Evolutionary conservation across 2,888 invertebrate species (phyloP).

Genomic region (Catocala sponsa): DNA sequence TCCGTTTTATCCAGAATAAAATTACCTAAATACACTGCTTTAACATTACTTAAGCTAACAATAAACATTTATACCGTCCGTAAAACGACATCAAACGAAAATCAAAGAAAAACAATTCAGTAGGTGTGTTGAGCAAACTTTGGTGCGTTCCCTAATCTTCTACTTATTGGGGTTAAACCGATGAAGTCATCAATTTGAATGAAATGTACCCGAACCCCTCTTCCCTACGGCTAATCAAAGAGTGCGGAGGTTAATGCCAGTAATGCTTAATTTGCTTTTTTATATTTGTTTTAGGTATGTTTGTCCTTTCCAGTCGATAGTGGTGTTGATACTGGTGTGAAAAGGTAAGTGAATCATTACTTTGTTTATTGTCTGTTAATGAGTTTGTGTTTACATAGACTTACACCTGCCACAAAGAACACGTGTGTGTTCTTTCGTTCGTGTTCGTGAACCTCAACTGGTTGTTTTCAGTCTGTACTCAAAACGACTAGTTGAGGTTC

Average conservation of each 20-base stretch:
- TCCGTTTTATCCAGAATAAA: not conserved
- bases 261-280: slow-evolving; percentile 53
- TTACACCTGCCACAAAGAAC: too few relatives aligned
- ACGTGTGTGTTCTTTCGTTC: too few relatives aligned
- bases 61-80: slow-evolving; percentile 26
- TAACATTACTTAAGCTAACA: slow-evolving; percentile 14
- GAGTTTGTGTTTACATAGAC: too few relatives aligned
- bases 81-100: slow-evolving; percentile 43
- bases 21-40: slow-evolving; percentile 11
- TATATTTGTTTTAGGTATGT: slow-evolving; percentile 45
- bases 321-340: too few relatives aligned
- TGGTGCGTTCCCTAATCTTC: slow-evolving; percentile 68
- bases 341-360: too few relatives aligned
- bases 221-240: slow-evolving; percentile 71
- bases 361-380: too few relatives aligned
- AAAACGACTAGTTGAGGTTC: too few relatives aligned
- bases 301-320: slow-evolving; percentile 4
- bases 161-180: slow-evolving; percentile 79
- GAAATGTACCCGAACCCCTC: slow-evolving; percentile 66
- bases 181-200: slow-evolving; percentile 83
- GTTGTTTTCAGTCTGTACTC: too few relatives aligned
- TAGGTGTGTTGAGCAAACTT: slow-evolving; percentile 71
- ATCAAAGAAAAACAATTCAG: slow-evolving; percentile 71
- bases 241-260: slow-evolving; percentile 65
- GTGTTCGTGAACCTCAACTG: too few relatives aligned